A percentile compares a stretch with the other conserved stretches of the same genome.
phyloP scores from a whole-genome alignment of 2,113 vertebrate genomes.

The Sorex fumeus region DNA sequence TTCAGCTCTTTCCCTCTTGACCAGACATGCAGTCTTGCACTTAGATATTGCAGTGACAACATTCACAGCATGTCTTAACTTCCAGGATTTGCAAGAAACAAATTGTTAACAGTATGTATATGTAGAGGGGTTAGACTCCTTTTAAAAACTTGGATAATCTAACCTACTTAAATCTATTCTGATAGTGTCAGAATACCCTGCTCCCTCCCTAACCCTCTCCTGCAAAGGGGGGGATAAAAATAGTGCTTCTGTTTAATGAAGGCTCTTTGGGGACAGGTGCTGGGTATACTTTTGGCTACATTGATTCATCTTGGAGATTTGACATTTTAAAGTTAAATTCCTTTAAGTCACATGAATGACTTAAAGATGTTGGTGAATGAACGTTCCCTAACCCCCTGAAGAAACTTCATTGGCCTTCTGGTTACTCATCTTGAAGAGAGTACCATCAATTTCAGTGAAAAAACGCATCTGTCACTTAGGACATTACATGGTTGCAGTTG shows the following conservation, averaged over 20 bases:
- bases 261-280: slow-evolving; percentile 78
- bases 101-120: slow-evolving; percentile 78
- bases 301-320: slow-evolving; percentile 79
- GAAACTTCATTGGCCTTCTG: slow-evolving; percentile 88
- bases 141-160: slow-evolving; percentile 62
- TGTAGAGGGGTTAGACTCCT: slow-evolving; percentile 79
- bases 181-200: slow-evolving; percentile 47
- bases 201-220: background rate
- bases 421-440: slow-evolving; percentile 87
- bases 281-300: slow-evolving; percentile 74
- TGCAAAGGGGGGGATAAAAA: slow-evolving; percentile 43
- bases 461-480: slow-evolving; percentile 83
- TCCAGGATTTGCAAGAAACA: slow-evolving; percentile 82
- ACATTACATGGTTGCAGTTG: slow-evolving; percentile 82
- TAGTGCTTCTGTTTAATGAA: slow-evolving; percentile 83
- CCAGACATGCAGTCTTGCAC: slow-evolving; percentile 86
- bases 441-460: slow-evolving; percentile 85
- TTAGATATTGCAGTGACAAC: slow-evolving; percentile 84
- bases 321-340: slow-evolving; percentile 80
- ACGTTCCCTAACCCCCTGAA: slow-evolving; percentile 84
- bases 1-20: slow-evolving; percentile 86
- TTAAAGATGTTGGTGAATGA: slow-evolving; percentile 81
- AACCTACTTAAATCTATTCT: slow-evolving; percentile 65
- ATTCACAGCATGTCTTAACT: slow-evolving; percentile 76
- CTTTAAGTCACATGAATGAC: slow-evolving; percentile 80